Evolutionary conservation across 2,113 vertebrate species (phyloP).

Genomic region (Lutjanus erythropterus): DNA sequence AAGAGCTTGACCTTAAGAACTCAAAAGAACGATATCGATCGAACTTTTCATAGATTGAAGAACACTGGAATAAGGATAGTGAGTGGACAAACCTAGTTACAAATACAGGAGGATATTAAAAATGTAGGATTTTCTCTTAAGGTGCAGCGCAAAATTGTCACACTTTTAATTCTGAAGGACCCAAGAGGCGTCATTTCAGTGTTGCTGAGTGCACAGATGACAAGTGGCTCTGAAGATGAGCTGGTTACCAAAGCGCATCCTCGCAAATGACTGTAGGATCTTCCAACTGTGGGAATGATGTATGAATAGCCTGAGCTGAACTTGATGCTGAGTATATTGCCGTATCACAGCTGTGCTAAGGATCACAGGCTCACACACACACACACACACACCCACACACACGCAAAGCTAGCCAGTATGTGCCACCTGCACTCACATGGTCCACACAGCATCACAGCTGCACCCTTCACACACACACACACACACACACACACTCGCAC

Average conservation of each 20-base stretch:
- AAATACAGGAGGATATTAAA: not conserved
- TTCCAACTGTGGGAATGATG: conserved; percentile 56
- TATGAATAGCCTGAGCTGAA: conserved; percentile 54
- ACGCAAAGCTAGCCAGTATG: conserved; percentile 30
- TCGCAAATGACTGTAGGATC: conserved; percentile 57
- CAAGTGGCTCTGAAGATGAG: conserved; percentile 57
- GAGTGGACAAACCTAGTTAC: conserved; percentile 6
- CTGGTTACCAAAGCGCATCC: conserved; percentile 49
- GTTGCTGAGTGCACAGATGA: conserved; percentile 21
- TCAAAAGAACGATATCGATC: not conserved
- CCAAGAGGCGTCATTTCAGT: conserved; percentile 6
- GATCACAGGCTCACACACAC: conserved; percentile 4
- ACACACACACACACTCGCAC: no score
- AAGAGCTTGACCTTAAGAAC: not conserved
- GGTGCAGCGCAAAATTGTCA: not conserved
- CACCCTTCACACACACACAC: conserved; percentile 8
- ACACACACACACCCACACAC: conserved; percentile 2
- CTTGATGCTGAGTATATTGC: conserved; percentile 31
- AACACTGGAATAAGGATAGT: not conserved
- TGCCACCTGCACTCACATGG: conserved; percentile 43
- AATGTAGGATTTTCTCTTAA: conserved; percentile 5
- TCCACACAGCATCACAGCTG: conserved; percentile 39
- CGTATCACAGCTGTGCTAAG: conserved; percentile 48
- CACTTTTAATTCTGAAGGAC: conserved; percentile 16
- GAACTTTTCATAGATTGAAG: not conserved